A percentile compares a stretch with the other conserved stretches of the same genome.
Evolutionary conservation across 2,113 vertebrate species (phyloP).

Genomic region (Girardinichthys multiradiatus): DNA sequence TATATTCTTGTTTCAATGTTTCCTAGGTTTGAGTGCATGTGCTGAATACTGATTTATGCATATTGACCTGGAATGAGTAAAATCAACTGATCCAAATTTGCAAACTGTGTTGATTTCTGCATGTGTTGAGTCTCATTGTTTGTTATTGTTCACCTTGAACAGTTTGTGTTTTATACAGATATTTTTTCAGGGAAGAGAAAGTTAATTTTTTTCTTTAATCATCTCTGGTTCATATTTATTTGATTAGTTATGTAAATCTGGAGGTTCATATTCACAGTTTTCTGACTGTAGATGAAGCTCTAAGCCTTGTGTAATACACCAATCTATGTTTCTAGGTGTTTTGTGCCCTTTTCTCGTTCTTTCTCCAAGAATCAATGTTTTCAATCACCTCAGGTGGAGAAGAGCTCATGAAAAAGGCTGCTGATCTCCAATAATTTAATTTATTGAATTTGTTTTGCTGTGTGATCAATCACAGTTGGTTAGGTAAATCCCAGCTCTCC

Average conservation of each 20-base stretch:
- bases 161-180: no score
- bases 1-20: no score
- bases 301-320: slow-evolving; percentile 7
- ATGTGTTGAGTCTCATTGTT: no score
- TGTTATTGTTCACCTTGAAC: no score
- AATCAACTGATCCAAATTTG: no score
- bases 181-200: no score
- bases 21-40: no score
- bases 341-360: slow-evolving; percentile 25
- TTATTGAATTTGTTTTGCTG: slow-evolving; percentile 39
- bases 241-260: background rate
- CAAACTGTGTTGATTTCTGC: no score
- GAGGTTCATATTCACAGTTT: background rate
- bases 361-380: slow-evolving; percentile 53
- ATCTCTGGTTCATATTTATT: background rate
- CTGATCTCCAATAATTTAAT: slow-evolving; percentile 34
- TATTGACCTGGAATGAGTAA: no score
- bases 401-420: slow-evolving; percentile 37
- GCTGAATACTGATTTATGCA: no score
- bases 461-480: slow-evolving; percentile 44
- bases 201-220: no score
- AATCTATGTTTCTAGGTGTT: slow-evolving; percentile 5
- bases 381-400: slow-evolving; percentile 45
- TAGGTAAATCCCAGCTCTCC: slow-evolving; percentile 58
- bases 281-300: background rate